Percentiles rank a stretch among this genome's conserved stretches.
These are phyloP conservation scores for Dipodomys stephensi DNA, from an alignment of 2,113 vertebrate genomes.

Conservation along the genomic window DNA sequence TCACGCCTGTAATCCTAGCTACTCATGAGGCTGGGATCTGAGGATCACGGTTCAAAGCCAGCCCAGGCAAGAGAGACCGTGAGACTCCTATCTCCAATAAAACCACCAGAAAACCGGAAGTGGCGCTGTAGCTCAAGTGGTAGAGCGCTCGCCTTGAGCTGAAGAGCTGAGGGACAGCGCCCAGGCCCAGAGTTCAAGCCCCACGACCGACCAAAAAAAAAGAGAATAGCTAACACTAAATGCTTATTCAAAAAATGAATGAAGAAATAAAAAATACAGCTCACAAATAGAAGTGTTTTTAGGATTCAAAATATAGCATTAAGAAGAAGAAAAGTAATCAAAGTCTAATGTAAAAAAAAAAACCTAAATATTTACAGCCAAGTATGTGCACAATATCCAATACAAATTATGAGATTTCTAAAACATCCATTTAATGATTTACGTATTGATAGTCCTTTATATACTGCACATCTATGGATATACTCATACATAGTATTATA, in stretches of 20 bases:
- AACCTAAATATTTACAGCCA: slow-evolving; percentile 27
- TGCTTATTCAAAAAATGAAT: not conserved
- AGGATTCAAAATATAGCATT: slow-evolving; percentile 47
- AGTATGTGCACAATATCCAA: not conserved
- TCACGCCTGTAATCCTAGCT: too few relatives aligned
- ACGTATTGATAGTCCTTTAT: slow-evolving; percentile 31
- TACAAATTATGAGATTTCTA: not conserved
- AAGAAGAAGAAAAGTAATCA: slow-evolving; percentile 52
- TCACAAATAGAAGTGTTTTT: slow-evolving; percentile 35
- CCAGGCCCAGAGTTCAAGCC: too few relatives aligned
- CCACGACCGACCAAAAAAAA: too few relatives aligned
- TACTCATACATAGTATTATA: not conserved
- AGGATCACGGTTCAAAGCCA: too few relatives aligned
- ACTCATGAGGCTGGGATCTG: too few relatives aligned
- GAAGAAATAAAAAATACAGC: slow-evolving; percentile 44
- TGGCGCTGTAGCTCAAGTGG: too few relatives aligned
- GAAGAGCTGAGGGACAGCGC: too few relatives aligned
- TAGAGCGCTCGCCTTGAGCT: too few relatives aligned
- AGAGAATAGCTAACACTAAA: not conserved
- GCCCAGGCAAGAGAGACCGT: too few relatives aligned
- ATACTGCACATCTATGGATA: not conserved
- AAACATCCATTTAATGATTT: slow-evolving; percentile 32
- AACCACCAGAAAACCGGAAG: too few relatives aligned
- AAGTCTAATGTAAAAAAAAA: slow-evolving; percentile 17
- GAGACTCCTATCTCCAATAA: too few relatives aligned